These are phyloP conservation scores for Nycticebus coucang DNA, from an alignment of 2,113 vertebrate species.

Conservation along the genomic window DNA sequence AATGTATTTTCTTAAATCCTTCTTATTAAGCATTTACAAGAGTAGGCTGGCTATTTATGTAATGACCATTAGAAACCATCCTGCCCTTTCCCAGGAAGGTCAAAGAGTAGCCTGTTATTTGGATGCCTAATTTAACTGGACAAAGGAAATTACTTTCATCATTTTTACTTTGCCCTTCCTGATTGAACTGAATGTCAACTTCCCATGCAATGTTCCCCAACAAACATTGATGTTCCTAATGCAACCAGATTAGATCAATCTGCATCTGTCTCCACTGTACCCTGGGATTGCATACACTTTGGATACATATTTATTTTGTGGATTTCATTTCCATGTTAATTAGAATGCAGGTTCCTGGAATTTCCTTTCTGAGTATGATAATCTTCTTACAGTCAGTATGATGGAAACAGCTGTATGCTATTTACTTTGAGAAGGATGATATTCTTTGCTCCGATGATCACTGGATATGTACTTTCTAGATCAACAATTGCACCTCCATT, in stretches of 20 bases:
- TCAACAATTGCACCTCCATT: not conserved
- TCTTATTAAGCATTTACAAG: constrained; percentile 2
- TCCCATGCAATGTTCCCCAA: constrained; percentile 49
- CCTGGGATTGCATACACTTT: constrained; percentile 53
- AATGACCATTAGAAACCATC: constrained; percentile 31
- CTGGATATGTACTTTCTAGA: constrained; percentile 26
- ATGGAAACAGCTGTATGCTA: constrained; percentile 66
- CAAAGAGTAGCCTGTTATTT: constrained; percentile 60
- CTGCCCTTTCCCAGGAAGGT: constrained; percentile 68
- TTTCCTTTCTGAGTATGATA: constrained; percentile 75
- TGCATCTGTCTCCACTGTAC: constrained; percentile 56
- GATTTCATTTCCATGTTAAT: constrained; percentile 81
- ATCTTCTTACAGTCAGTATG: constrained; percentile 70
- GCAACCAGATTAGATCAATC: constrained; percentile 65
- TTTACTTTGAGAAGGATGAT: constrained; percentile 68
- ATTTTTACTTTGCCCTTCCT: constrained; percentile 65
- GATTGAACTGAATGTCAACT: constrained; percentile 72
- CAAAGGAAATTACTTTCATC: constrained; percentile 74
- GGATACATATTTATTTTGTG: constrained; percentile 74
- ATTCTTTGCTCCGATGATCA: constrained; percentile 48
- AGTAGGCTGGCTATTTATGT: constrained; percentile 36
- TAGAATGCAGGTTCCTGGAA: constrained; percentile 79
- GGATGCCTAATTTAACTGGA: constrained; percentile 57
- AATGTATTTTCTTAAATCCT: constrained; percentile 16
- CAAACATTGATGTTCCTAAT: constrained; percentile 37